phyloP scores from a whole-genome alignment of 2,113 vertebrate species.

The Sprattus sprattus region DNA sequence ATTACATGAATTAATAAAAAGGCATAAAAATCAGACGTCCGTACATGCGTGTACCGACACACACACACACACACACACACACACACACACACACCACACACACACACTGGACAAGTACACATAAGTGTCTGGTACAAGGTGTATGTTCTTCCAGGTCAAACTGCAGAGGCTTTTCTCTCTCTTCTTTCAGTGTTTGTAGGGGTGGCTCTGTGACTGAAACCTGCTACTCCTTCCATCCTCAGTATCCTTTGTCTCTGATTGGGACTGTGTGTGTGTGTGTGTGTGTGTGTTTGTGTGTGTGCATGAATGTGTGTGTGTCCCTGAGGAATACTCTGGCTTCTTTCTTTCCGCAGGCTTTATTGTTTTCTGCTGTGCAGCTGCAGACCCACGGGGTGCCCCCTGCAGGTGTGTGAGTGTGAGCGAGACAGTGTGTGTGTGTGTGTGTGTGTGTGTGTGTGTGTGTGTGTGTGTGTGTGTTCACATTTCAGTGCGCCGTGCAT shows the following conservation, averaged over 20 bases:
- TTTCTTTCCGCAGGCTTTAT: constrained; percentile 58
- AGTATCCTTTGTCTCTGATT: neutral
- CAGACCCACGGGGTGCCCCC: constrained; percentile 59
- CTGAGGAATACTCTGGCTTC: constrained; percentile 47
- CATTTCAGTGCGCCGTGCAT: constrained; percentile 1
- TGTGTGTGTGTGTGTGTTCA: constrained; percentile 20
- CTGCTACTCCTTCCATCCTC: constrained; percentile 20
- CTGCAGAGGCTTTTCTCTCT: constrained; percentile 18
- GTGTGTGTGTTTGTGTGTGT: constrained; percentile 17
- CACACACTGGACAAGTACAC: constrained; percentile 18
- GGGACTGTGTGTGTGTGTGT: constrained; percentile 16
- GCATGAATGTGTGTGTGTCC: constrained; percentile 40
- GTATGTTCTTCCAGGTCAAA: constrained; percentile 27
- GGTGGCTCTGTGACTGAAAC: neutral
- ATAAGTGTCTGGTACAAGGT: constrained; percentile 27
- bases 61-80: constrained; percentile 26
- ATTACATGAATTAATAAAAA: constrained; percentile 11
- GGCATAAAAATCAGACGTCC: neutral
- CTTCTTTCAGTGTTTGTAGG: neutral
- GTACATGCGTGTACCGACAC: constrained; percentile 26
- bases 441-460: constrained; percentile 36
- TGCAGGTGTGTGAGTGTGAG: constrained; percentile 52
- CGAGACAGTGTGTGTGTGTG: constrained; percentile 20
- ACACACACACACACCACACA: constrained; percentile 30
- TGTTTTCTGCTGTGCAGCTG: constrained; percentile 69